A percentile compares a stretch with the other conserved stretches of the same genome.
Evolutionary conservation across 2,888 invertebrate species (phyloP).

Genomic region (Lepidocyrtinus sp.): DNA sequence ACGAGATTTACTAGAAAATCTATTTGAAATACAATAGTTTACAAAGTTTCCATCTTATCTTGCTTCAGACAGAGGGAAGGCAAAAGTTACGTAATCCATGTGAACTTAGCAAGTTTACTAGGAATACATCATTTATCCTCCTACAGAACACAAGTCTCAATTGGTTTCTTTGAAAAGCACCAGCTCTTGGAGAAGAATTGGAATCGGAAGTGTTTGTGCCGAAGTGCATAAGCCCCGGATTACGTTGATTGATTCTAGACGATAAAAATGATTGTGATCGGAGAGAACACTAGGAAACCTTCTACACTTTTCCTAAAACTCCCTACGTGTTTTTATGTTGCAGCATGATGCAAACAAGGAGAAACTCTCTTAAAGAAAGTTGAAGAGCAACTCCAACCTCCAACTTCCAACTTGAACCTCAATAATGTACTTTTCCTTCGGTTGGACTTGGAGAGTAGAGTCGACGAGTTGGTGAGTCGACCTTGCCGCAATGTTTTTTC

Average conservation of each 20-base stretch:
- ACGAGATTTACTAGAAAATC: no score
- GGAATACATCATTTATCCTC: no score
- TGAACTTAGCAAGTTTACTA: no score
- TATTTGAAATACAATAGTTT: background rate
- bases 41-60: background rate
- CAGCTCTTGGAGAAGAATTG: constrained; percentile 36
- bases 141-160: no score
- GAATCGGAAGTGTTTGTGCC: constrained; percentile 66
- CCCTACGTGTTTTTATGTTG: background rate
- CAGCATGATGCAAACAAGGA: background rate
- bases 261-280: constrained; percentile 66
- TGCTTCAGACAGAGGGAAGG: background rate
- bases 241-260: constrained; percentile 69
- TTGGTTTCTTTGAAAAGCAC: background rate
- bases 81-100: background rate
- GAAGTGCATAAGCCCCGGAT: constrained; percentile 69
- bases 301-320: constrained; percentile 15
- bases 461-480: no score
- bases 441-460: no score
- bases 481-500: constrained; percentile 11
- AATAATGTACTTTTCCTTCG: no score
- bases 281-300: constrained; percentile 11
- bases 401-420: no score
- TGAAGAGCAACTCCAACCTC: no score
- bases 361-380: background rate